Base-by-base conservation (phyloP, 2,888 invertebrate genomes). In the Camptogramma bilineatum region DNA sequence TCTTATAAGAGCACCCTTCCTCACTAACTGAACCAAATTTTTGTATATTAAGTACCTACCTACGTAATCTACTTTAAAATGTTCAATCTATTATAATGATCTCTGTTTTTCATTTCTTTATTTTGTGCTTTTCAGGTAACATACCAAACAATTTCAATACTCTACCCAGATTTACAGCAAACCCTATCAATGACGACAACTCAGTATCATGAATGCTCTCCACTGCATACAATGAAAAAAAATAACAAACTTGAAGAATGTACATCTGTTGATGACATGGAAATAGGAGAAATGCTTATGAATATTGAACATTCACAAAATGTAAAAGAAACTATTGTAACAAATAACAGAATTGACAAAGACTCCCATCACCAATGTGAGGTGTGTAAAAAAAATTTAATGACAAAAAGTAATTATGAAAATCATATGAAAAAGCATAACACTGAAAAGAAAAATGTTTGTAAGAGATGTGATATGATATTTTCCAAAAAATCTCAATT, bases 231-330 rank as follows among this genome's bases (percentile, higher is more conserved):
- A 4, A 9, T 16, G 7, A n/a, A 42, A 42, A 24, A 31, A 46
- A 17, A 0, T 8, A 52, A 47, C 7, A 46, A 31, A 16, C 7
- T 55, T 31, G 34, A 59, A 17, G 46, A 46, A 34, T 34, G 17
- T 8, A 16, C 46, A 17, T 16, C 21, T 19, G 19, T 18, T 31
- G 50, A 52, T 21, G 19, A 52, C 19, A 19, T 44, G 9, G 52
- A 59, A 47, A 21, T 17, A 21, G 46, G 52, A 2, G 46, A 52
- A 47, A 31, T 44, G n/a, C 24, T 58, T 19, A 58, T 58, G 42
- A 58, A 58, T 28, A 51, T 51, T 28, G 42, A 51, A 16, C 24
- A 52, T 47, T 55, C 55, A 13, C 55, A 48, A 48, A 56, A 56
- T 19, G 24, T 48, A 17, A 56, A 56, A 50, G 46, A 52, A 47